Evolutionary conservation across 2,888 invertebrate genomes (phyloP).

Genomic region (Chymomyza amoena): DNA sequence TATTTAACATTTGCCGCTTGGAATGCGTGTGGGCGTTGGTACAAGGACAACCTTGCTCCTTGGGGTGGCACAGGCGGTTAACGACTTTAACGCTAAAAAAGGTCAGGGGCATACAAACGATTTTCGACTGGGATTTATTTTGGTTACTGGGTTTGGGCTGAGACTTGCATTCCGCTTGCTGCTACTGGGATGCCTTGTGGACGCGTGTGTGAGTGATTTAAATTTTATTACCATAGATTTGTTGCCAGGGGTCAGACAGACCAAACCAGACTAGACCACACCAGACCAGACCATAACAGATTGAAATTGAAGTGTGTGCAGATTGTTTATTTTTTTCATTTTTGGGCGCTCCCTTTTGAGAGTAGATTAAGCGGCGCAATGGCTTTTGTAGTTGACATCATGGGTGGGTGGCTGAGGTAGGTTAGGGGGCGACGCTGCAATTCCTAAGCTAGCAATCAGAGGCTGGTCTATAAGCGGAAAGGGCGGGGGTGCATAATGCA

Average conservation of each 20-base stretch:
- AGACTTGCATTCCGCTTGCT: neutral
- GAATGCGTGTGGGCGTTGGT: conserved; percentile 38
- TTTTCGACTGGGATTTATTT: conserved; percentile 28
- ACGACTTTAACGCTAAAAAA: conserved; percentile 14
- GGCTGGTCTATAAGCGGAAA: neutral
- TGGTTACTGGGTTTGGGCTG: conserved; percentile 2
- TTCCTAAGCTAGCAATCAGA: neutral
- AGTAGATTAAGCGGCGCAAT: conserved; percentile 65
- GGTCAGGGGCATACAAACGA: conserved; percentile 37
- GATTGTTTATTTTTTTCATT: conserved; percentile 48
- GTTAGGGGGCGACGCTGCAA: too few species aligned
- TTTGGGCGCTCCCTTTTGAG: conserved; percentile 3
- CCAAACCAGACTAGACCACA: neutral
- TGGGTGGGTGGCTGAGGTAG: conserved; percentile 6
- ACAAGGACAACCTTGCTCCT: conserved; percentile 1
- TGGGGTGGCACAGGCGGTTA: neutral
- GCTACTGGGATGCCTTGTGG: conserved; percentile 4
- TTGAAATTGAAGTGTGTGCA: conserved; percentile 62
- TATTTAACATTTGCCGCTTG: conserved; percentile 47
- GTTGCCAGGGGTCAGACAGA: conserved; percentile 26
- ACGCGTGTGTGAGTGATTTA: conserved; percentile 69
- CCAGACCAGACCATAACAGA: conserved; percentile 25
- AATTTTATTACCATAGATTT: conserved; percentile 73
- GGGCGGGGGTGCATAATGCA: too few species aligned
- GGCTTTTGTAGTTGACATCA: conserved; percentile 32